Evolutionary conservation across 2,113 vertebrate species (phyloP), one percentile per base, ranked within the genome.

Genomic region (Cololabis saira): DNA sequence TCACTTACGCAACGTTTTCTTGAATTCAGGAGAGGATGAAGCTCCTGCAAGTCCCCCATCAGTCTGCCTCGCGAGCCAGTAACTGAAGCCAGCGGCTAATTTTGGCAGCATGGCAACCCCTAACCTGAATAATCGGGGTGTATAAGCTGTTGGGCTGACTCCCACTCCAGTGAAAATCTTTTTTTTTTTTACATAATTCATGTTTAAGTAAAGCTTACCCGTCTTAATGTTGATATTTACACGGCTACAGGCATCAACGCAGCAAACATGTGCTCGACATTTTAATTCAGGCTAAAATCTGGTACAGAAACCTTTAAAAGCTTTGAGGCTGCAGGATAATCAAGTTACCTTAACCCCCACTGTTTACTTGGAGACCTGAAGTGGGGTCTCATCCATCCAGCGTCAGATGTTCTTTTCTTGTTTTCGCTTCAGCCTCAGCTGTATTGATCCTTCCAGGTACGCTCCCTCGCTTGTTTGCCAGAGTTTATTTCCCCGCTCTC

Each of bases 371-470:
- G 43, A 22, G 40, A 17, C 17, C 14, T 71, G 10, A 61, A 70
- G 22, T 64, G 51, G 19, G 22, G 10, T 7, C 33, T 48, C 33
- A 19, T 16, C 24, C 55, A 64, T 84, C 14, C 24, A 60, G 67
- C 6, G 2, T 37, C 66, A 49, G 48, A 40, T 58, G 73, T 67
- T 84, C 64, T 74, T 81, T 78, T 78, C 63, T 53, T 63, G 72
- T 67, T 71, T 53, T 61, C 67, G 77, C 73, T 75, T 52, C 49
- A 63, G 65, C 73, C 43, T 62, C 24, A 44, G 73, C 51, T 44
- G 15, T 64, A 85, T 89, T 15, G 83, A 90, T 87, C 60, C 54
- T 50, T 62, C 64, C 53, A 11, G 49, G 4, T 61, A 67, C 57
- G 12, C 81, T 60, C 48, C 15, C 60, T 24, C 52, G 62, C 60